Evolutionary conservation across 2,797 vertebrate species (phyloP).

Genomic region (Mastacembelus armatus): DNA sequence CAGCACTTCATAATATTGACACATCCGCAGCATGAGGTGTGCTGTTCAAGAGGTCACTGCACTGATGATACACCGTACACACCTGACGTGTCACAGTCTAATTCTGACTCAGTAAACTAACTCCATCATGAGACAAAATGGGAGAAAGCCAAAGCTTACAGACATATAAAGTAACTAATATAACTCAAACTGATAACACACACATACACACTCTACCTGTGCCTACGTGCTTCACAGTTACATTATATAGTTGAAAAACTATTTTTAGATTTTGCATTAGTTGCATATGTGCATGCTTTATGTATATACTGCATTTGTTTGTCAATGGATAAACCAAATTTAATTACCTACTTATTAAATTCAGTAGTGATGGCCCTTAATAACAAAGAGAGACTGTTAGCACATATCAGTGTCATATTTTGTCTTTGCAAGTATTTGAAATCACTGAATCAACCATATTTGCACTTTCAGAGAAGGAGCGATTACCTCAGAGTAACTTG

Average conservation of each 20-base stretch:
- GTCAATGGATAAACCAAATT: too few relatives aligned
- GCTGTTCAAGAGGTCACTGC: slow-evolving; percentile 61
- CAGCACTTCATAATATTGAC: slow-evolving; percentile 81
- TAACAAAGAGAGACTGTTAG: slow-evolving; percentile 23
- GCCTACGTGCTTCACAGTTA: too few relatives aligned
- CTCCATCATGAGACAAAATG: slow-evolving; percentile 46
- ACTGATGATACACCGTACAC: slow-evolving; percentile 70
- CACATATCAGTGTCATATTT: slow-evolving; percentile 5
- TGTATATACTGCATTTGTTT: too few relatives aligned
- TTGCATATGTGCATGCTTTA: too few relatives aligned
- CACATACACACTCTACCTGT: background rate
- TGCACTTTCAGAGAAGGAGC: slow-evolving; percentile 46
- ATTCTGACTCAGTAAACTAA: slow-evolving; percentile 57
- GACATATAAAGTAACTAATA: slow-evolving; percentile 50
- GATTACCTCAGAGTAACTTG: slow-evolving; percentile 72
- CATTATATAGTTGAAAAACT: background rate
- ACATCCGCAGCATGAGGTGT: slow-evolving; percentile 73
- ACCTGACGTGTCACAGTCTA: slow-evolving; percentile 70
- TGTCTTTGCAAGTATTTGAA: slow-evolving; percentile 39
- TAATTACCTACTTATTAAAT: too few relatives aligned
- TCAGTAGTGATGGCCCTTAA: too few relatives aligned
- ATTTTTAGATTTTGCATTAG: background rate
- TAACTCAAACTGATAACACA: slow-evolving; percentile 20
- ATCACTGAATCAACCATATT: slow-evolving; percentile 39
- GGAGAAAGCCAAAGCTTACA: slow-evolving; percentile 46